phyloP scores from a whole-genome alignment of 2,113 vertebrate species.

The Triplophysa rosa region DNA sequence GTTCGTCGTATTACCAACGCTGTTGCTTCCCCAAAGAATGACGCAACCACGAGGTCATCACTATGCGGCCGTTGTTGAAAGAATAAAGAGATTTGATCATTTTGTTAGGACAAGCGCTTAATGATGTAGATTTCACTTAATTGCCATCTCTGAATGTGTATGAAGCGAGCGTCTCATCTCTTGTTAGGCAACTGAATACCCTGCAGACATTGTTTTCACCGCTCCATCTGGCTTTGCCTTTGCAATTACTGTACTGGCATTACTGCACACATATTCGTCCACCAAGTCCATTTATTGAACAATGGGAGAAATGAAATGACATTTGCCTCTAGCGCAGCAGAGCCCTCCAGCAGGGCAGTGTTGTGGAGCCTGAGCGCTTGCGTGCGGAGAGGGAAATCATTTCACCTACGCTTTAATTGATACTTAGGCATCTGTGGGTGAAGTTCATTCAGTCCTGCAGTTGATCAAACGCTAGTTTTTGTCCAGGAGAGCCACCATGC shows the following conservation, averaged over 20 bases:
- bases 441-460: conserved; percentile 37
- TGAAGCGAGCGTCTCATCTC: not conserved
- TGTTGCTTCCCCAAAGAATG: conserved; percentile 15
- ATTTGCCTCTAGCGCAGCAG: conserved; percentile 35
- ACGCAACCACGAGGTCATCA: conserved; percentile 21
- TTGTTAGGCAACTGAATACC: not conserved
- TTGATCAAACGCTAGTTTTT: conserved; percentile 51
- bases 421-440: conserved; percentile 28
- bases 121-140: not conserved
- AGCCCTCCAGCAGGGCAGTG: conserved; percentile 38
- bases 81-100: not conserved
- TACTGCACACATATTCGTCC: conserved; percentile 33
- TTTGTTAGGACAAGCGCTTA: not conserved
- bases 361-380: conserved; percentile 34
- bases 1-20: conserved; percentile 8
- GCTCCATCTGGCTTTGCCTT: conserved; percentile 9
- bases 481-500: conserved; percentile 19
- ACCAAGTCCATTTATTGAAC: conserved; percentile 39
- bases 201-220: not conserved
- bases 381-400: not conserved
- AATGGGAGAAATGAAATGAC: conserved; percentile 40
- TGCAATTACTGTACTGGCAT: conserved; percentile 19
- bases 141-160: not conserved
- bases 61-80: not conserved
- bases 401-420: conserved; percentile 48